Conservation (phyloP, 2,113 vertebrate species). For the Spea bombifrons region DNA sequence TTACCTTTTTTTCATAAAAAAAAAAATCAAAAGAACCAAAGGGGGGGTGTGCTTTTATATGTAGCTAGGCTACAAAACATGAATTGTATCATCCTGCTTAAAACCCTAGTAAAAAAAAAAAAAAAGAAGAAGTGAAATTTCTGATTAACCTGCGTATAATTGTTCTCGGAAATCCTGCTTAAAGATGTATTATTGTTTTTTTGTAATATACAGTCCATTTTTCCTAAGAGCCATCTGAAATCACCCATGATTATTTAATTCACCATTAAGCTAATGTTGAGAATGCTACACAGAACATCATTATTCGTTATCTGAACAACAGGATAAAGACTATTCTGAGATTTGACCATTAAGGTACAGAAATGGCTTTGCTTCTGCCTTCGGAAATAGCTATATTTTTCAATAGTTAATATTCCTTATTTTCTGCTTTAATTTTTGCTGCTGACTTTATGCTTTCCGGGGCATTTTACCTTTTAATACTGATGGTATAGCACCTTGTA, state of each 20-base stretch:
- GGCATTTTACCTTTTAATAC: not conserved
- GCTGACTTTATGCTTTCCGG: conserved; percentile 4
- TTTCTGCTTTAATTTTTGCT: not conserved
- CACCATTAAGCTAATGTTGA: conserved; percentile 5
- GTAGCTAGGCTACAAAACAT: no score
- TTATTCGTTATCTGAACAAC: conserved; percentile 5
- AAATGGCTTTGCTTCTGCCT: conserved; percentile 14
- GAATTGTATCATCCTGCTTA: no score
- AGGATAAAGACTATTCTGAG: conserved; percentile 9
- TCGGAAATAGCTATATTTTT: conserved; percentile 7
- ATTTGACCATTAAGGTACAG: not conserved
- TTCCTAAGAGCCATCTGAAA: not conserved
- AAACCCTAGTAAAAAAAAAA: no score
- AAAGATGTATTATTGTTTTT: not conserved
- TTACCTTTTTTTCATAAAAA: no score
- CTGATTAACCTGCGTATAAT: not conserved
- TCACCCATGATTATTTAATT: not conserved
- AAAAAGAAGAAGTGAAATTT: not conserved
- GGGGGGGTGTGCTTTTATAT: no score
- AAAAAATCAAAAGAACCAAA: not conserved
- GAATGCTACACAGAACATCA: not conserved
- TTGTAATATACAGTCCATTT: not conserved
- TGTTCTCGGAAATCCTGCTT: not conserved
- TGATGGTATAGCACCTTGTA: not conserved
- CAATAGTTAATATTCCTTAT: conserved; percentile 7